Base-by-base conservation (phyloP, 2,888 invertebrate genomes). In the Cantharis rufa region DNA sequence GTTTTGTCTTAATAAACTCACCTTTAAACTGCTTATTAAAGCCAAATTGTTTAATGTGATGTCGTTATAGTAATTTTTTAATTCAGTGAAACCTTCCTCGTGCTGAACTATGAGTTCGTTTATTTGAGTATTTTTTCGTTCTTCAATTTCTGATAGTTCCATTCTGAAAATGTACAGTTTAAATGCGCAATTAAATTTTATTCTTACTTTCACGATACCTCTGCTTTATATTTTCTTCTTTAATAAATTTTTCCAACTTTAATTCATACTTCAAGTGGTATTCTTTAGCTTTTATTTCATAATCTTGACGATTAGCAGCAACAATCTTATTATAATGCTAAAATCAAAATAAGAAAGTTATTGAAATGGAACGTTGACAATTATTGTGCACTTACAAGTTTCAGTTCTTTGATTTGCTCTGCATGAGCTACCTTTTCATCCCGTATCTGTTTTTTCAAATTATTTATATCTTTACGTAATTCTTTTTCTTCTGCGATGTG, bases 51-150 rank as follows among this genome's bases (percentile, higher is more conserved):
- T 98, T n/a, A 97, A 89, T 0, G 97, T 97, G 72, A 98, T 97
- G 84, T 98, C 97, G 84, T 97, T 97, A 85, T 98, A 98, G 88
- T 98, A 98, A 87, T 94, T 95, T 87, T 97, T 98, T 89, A 98
- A 93, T 86, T 98, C 96, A 64, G 92, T 91, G 86, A 97, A 96
- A 0, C 96, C 94, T 82, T 92, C 92, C 80, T 96, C 96, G 85
- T 98, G 97, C 84, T 94, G 93, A 61, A 91, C 90, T 80, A 95
- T 95, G 76, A 98, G 88, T 61, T 93, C 93, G 10, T 93, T 92
- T 5, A 98, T 92, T 86, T 97, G 97, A 71, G 92, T 92, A 88
- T 97, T 97, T 89, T 98, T 98, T 66, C 96, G 91, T 85, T 97
- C 97, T 86, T 97, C 97, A 9, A 97, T 93, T 88, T 98, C 96